These are phyloP conservation scores for Neoaliturus tenellus DNA, from an alignment of 2,888 invertebrate species.

Conservation along the genomic window DNA sequence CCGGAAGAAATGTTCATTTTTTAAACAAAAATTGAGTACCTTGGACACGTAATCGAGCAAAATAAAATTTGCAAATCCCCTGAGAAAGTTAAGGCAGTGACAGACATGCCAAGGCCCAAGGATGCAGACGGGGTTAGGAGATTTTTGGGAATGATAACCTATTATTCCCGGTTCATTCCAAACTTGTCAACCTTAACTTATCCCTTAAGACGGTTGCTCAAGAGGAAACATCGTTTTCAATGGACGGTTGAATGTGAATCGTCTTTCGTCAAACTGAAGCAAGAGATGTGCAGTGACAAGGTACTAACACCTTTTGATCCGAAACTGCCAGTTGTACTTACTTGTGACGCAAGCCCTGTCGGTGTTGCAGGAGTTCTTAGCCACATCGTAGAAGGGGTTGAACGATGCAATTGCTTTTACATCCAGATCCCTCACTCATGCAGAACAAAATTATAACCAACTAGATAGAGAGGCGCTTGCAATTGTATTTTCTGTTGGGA, in stretches of 20 bases:
- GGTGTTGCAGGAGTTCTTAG: constrained; percentile 59
- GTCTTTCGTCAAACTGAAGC: constrained; percentile 64
- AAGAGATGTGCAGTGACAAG: constrained; percentile 62
- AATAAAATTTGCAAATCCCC: constrained; percentile 50
- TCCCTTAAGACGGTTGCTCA: constrained; percentile 61
- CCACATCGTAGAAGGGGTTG: constrained; percentile 58
- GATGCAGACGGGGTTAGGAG: constrained; percentile 43
- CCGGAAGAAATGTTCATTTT: constrained; percentile 58
- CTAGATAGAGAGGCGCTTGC: too few relatives aligned
- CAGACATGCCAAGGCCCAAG: constrained; percentile 40
- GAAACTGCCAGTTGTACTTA: constrained; percentile 60
- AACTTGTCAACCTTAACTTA: constrained; percentile 56
- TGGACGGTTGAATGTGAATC: constrained; percentile 62
- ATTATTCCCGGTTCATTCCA: constrained; percentile 62
- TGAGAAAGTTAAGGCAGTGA: neutral
- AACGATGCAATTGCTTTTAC: constrained; percentile 58
- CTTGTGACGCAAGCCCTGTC: constrained; percentile 60
- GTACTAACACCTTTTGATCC: constrained; percentile 64
- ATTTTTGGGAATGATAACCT: constrained; percentile 60
- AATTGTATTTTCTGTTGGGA: constrained; percentile 58
- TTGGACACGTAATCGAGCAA: constrained; percentile 52
- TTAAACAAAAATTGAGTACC: too few relatives aligned
- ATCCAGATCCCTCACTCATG: constrained; percentile 56
- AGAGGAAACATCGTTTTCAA: constrained; percentile 55
- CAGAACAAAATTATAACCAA: constrained; percentile 60